These are phyloP conservation scores for Heteromormyrus szaboi DNA, from an alignment of 2,797 vertebrate genomes.

Conservation along the genomic window DNA sequence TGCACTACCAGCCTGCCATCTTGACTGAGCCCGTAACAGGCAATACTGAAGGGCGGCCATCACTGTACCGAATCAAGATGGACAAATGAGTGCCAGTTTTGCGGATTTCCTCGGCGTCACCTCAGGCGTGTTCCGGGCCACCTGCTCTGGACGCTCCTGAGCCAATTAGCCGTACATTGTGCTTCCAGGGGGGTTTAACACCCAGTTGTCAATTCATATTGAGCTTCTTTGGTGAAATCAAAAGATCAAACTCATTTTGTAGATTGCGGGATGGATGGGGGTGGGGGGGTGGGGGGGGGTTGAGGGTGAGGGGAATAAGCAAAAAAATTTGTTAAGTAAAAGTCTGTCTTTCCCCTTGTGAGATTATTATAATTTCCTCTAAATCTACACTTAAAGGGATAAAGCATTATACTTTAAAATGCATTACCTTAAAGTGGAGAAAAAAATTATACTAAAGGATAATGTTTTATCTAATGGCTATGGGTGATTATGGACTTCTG, in stretches of 20 bases:
- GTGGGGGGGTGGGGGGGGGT: too few relatives aligned
- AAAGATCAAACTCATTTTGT: neutral
- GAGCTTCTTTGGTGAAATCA: neutral
- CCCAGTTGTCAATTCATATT: neutral
- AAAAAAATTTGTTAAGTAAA: neutral
- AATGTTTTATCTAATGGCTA: slow-evolving; percentile 20
- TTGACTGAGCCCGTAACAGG: neutral
- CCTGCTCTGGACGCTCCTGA: neutral
- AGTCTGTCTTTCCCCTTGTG: neutral
- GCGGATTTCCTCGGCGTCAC: neutral
- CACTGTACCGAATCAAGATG: neutral
- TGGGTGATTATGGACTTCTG: slow-evolving; percentile 20
- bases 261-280: neutral
- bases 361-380: slow-evolving; percentile 16
- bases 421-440: slow-evolving; percentile 4
- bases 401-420: slow-evolving; percentile 17
- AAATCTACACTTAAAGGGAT: slow-evolving; percentile 7
- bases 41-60: neutral
- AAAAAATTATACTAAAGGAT: neutral
- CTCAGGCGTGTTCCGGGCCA: neutral
- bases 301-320: neutral
- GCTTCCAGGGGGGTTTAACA: neutral
- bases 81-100: neutral
- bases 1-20: neutral
- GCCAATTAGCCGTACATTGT: neutral